These are phyloP conservation scores for Crotalus tigris DNA, from an alignment of 2,113 vertebrate species.

Conservation along the genomic window DNA sequence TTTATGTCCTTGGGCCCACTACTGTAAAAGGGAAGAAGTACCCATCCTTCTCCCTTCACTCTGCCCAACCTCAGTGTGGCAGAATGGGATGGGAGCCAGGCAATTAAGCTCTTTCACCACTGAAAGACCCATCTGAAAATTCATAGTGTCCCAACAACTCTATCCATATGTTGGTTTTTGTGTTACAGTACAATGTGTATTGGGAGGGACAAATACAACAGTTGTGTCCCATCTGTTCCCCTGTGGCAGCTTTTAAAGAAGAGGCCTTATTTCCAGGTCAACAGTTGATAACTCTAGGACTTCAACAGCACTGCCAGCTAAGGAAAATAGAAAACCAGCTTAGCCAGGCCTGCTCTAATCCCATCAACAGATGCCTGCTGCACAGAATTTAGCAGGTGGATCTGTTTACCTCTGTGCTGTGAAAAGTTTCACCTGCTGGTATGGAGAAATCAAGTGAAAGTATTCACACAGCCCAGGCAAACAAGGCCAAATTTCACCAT, in stretches of 20 bases:
- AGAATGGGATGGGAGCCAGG: background rate
- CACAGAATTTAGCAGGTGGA: background rate
- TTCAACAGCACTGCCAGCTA: background rate
- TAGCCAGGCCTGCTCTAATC: background rate
- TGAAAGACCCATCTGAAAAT: background rate
- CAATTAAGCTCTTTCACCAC: background rate
- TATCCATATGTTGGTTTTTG: background rate
- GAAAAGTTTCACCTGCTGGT: background rate
- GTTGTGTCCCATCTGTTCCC: too few relatives aligned
- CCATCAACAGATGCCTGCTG: background rate
- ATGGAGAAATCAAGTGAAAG: background rate
- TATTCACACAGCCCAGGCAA: background rate
- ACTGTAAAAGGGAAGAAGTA: background rate
- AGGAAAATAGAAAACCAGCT: background rate
- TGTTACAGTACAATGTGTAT: background rate
- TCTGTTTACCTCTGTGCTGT: background rate
- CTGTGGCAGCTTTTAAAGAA: background rate
- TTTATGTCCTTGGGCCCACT: background rate
- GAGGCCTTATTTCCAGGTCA: background rate
- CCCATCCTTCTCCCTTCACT: background rate
- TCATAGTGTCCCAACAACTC: background rate
- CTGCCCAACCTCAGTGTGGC: background rate
- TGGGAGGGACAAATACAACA: background rate
- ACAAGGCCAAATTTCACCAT: background rate
- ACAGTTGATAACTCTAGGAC: background rate